These are phyloP conservation scores for Drosophila nigromelanica DNA, from an alignment of 1,140 invertebrate genomes.

Conservation along the genomic window DNA sequence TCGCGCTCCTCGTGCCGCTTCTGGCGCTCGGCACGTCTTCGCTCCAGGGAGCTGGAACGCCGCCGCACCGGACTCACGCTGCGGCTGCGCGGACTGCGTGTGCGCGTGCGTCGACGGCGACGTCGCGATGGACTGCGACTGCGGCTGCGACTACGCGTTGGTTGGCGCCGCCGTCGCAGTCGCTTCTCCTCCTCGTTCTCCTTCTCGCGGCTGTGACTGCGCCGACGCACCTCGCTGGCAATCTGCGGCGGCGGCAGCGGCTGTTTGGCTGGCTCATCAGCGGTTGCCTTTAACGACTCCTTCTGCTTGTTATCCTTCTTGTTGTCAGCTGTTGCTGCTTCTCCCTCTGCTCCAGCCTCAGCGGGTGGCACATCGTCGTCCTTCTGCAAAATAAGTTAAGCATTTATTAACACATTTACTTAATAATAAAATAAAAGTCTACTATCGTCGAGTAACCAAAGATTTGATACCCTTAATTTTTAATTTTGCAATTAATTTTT, in stretches of 20 bases:
- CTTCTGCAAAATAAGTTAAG: constrained; percentile 29
- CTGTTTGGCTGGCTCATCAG: background rate
- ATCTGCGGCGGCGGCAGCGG: constrained; percentile 3
- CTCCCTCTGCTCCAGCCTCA: background rate
- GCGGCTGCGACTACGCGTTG: constrained; percentile 14
- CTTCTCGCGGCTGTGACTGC: constrained; percentile 35
- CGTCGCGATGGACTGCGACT: constrained; percentile 49
- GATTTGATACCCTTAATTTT: no score
- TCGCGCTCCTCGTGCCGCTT: constrained; percentile 68
- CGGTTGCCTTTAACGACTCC: background rate
- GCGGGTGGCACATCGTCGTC: constrained; percentile 38
- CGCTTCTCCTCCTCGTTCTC: constrained; percentile 9
- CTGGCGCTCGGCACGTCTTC: constrained; percentile 66
- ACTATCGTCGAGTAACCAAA: no score
- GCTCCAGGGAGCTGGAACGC: constrained; percentile 66
- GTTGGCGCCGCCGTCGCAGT: constrained; percentile 8
- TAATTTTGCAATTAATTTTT: no score
- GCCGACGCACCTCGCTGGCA: constrained; percentile 32
- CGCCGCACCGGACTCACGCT: constrained; percentile 54
- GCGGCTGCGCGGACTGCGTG: constrained; percentile 49
- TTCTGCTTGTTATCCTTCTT: background rate
- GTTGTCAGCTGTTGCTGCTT: background rate
- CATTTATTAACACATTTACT: no score
- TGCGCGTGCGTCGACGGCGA: constrained; percentile 47
- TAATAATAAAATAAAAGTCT: no score